A percentile compares a stretch with the other conserved stretches of the same genome.
These are phyloP conservation scores for Halocaridina rubra DNA, from an alignment of 2,888 invertebrate genomes.

Conservation along the genomic window DNA sequence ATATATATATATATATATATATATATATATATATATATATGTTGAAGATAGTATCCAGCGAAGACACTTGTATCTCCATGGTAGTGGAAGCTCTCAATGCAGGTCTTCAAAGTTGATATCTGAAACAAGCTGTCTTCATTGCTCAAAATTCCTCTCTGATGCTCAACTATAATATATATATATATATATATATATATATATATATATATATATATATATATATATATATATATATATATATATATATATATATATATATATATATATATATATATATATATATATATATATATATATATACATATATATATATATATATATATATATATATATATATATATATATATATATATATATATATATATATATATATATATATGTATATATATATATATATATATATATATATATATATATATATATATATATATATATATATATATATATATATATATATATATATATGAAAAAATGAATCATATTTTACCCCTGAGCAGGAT, in stretches of 20 bases:
- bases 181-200: neutral
- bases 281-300: neutral
- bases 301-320: neutral
- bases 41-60: no score
- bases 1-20: neutral
- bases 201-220: neutral
- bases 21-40: neutral
- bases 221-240: constrained; percentile 3
- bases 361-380: neutral
- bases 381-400: neutral
- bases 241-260: constrained; percentile 11
- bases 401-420: neutral
- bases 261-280: neutral
- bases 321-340: neutral
- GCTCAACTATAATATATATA: constrained; percentile 11
- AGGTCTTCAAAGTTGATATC: no score
- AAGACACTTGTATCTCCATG: no score
- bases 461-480: neutral
- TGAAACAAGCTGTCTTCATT: no score
- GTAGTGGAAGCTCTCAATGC: no score
- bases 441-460: neutral
- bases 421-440: constrained; percentile 1
- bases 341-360: neutral
- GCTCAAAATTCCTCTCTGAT: no score
- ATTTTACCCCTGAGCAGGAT: no score